phyloP scores from a whole-genome alignment of 2,113 vertebrate genomes.

The Ariopsis seemanni region DNA sequence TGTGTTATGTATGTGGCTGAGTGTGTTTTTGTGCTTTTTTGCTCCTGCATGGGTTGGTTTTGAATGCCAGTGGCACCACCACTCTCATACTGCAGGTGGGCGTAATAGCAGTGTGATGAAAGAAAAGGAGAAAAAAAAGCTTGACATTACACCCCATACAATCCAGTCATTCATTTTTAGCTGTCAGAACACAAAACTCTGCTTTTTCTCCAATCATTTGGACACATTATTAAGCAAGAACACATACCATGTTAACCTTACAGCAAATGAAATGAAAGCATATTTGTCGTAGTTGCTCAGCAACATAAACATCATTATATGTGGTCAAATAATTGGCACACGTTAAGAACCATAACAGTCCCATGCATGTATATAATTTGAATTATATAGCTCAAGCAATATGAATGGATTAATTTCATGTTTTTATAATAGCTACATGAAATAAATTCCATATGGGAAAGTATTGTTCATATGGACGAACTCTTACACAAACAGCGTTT shows the following conservation, averaged over 20 bases:
- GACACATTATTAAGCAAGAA: slow-evolving; percentile 3
- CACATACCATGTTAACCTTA: not conserved
- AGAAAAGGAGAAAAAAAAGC: not conserved
- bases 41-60: not conserved
- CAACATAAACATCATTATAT: not conserved
- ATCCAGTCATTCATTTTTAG: not conserved
- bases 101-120: slow-evolving; percentile 34
- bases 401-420: slow-evolving; percentile 9
- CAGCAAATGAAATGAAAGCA: not conserved
- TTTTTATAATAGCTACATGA: slow-evolving; percentile 16
- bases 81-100: slow-evolving; percentile 21
- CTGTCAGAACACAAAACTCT: slow-evolving; percentile 4
- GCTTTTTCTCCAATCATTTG: not conserved
- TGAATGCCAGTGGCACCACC: slow-evolving; percentile 26
- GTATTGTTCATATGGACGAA: slow-evolving; percentile 8
- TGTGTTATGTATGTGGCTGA: slow-evolving; percentile 24
- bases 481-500: slow-evolving; percentile 11
- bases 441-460: slow-evolving; percentile 47
- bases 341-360: not conserved
- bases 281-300: not conserved
- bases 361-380: not conserved
- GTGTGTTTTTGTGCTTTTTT: slow-evolving; percentile 21
- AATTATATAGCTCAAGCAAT: not conserved
- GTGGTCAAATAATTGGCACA: not conserved
- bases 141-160: not conserved